These are phyloP conservation scores for Microcebus ravelobensis DNA, from an alignment of 2,113 vertebrate species.

Conservation along the genomic window DNA sequence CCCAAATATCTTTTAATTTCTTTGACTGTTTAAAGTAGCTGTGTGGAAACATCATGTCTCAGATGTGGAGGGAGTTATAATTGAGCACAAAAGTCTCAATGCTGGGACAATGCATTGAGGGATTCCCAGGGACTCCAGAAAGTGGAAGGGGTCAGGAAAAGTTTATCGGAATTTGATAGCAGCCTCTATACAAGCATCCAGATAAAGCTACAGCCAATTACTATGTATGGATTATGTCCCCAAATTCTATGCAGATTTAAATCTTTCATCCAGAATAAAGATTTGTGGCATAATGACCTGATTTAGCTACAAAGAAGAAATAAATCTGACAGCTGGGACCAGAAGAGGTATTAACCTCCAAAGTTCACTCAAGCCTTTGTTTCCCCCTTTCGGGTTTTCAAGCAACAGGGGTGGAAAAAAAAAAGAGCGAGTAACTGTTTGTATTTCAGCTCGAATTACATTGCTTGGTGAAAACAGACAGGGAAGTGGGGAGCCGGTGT, in stretches of 20 bases:
- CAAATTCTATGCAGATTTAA: constrained; percentile 83
- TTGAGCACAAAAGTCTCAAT: constrained; percentile 73
- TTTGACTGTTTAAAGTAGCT: constrained; percentile 82
- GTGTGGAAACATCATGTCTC: constrained; percentile 78
- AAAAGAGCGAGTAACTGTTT: constrained; percentile 80
- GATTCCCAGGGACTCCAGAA: constrained; percentile 74
- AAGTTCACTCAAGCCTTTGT: constrained; percentile 85
- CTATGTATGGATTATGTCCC: constrained; percentile 76
- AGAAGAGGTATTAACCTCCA: constrained; percentile 87
- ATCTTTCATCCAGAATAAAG: constrained; percentile 86
- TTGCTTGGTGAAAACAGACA: constrained; percentile 68
- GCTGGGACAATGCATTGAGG: constrained; percentile 62
- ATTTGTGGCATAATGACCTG: constrained; percentile 86
- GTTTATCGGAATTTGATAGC: constrained; percentile 85
- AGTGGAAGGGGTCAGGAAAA: constrained; percentile 80
- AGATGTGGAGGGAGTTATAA: constrained; percentile 82
- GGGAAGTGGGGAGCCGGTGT: constrained; percentile 40
- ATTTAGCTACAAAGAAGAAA: constrained; percentile 86
- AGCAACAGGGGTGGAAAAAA: constrained; percentile 80
- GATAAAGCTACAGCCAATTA: constrained; percentile 83
- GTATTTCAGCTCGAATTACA: constrained; percentile 87
- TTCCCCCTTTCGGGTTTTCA: constrained; percentile 82
- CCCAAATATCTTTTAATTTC: constrained; percentile 82
- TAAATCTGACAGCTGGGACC: constrained; percentile 86
- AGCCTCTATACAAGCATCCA: constrained; percentile 77